These are phyloP conservation scores for Ceryle rudis DNA, from an alignment of 2,797 vertebrate genomes.

Conservation along the genomic window DNA sequence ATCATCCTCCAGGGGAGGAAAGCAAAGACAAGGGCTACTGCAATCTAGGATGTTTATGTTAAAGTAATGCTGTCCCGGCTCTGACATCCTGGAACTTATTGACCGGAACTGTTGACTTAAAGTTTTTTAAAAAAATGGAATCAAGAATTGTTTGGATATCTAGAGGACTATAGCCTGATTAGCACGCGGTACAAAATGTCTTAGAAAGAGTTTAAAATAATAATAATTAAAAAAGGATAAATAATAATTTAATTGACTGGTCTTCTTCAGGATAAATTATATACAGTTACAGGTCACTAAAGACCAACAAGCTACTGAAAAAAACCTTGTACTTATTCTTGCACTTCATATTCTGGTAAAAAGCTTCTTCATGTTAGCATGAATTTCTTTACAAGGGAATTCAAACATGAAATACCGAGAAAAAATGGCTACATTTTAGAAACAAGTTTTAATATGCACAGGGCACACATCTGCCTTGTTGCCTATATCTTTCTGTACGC, in stretches of 20 bases:
- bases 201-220: background rate
- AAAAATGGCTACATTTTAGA: background rate
- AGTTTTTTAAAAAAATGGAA: background rate
- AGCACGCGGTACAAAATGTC: background rate
- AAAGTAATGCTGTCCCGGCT: background rate
- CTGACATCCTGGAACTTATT: background rate
- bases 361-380: background rate
- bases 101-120: background rate
- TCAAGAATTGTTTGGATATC: background rate
- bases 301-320: background rate
- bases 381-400: background rate
- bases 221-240: background rate
- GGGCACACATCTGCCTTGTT: background rate
- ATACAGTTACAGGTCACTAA: background rate
- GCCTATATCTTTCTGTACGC: background rate
- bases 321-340: background rate
- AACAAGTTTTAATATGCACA: background rate
- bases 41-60: background rate
- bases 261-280: background rate
- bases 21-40: background rate
- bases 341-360: background rate
- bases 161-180: background rate
- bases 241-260: background rate
- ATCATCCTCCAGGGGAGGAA: conserved; percentile 3
- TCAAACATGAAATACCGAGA: background rate